phyloP scores from a whole-genome alignment of 2,888 invertebrate species.

The Cataglyphis albicans region DNA sequence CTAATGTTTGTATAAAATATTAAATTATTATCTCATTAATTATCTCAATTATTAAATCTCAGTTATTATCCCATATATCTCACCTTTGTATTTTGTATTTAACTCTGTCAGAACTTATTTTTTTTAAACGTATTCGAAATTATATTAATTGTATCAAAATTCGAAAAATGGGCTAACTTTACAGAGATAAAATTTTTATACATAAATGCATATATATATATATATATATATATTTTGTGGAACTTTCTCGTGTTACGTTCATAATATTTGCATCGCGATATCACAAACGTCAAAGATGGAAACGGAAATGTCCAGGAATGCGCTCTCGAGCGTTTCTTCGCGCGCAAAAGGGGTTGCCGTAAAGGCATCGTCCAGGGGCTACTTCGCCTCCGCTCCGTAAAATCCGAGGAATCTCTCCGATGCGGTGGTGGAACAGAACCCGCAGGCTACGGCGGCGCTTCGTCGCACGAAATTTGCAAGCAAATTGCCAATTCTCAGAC shows the following conservation, averaged over 20 bases:
- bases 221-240: not conserved
- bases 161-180: not conserved
- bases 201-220: not conserved
- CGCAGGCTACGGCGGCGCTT: slow-evolving; percentile 47
- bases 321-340: slow-evolving; percentile 1
- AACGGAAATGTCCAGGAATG: slow-evolving; percentile 4
- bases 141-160: not conserved
- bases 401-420: slow-evolving; percentile 53
- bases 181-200: not conserved
- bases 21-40: not conserved
- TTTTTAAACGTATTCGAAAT: not conserved
- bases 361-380: slow-evolving; percentile 34
- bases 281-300: not conserved
- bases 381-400: slow-evolving; percentile 31
- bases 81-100: not conserved
- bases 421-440: slow-evolving; percentile 29
- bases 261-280: not conserved
- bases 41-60: too few species aligned
- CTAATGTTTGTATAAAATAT: not conserved
- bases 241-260: not conserved
- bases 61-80: not conserved
- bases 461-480: slow-evolving; percentile 83
- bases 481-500: slow-evolving; percentile 84
- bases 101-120: not conserved
- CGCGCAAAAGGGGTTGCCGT: not conserved